Evolutionary conservation across 2,888 invertebrate genomes (phyloP).

Genomic region (Drosophila pseudotalamancana): DNA sequence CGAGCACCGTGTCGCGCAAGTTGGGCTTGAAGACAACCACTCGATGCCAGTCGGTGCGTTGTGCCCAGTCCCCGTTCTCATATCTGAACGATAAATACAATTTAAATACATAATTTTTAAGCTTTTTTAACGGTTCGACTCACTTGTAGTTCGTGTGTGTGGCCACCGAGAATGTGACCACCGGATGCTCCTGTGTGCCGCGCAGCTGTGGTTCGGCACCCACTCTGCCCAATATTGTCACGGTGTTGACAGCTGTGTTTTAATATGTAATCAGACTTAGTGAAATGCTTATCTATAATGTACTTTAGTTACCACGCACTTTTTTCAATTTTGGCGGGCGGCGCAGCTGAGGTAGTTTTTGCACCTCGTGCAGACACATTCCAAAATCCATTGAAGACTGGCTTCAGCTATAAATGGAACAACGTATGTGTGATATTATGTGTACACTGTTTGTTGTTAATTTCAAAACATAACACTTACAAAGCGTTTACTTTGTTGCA

Average conservation of each 20-base stretch:
- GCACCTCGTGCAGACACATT: conserved; percentile 56
- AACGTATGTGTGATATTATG: too few species aligned
- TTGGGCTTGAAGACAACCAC: conserved; percentile 94
- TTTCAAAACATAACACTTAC: conserved; percentile 39
- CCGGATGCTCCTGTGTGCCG: conserved; percentile 92
- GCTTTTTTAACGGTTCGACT: conserved; percentile 15
- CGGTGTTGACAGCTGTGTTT: conserved; percentile 90
- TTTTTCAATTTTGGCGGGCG: conserved; percentile 81
- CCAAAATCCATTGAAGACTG: conserved; percentile 44
- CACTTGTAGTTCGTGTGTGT: conserved; percentile 93
- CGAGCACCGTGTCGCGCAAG: conserved; percentile 91
- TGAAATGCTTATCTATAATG: not conserved
- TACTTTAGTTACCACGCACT: conserved; percentile 43
- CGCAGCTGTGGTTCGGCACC: conserved; percentile 95
- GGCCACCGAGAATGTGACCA: conserved; percentile 94
- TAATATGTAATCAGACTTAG: not conserved
- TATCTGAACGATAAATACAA: conserved; percentile 82
- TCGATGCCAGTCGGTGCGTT: conserved; percentile 96
- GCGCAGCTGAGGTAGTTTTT: conserved; percentile 45
- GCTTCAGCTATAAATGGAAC: conserved; percentile 40
- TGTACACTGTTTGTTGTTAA: not conserved
- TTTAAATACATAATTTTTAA: not conserved
- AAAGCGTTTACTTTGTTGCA: conserved; percentile 66
- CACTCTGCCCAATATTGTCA: conserved; percentile 93
- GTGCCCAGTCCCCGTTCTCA: conserved; percentile 91